Evolutionary conservation across 2,888 invertebrate genomes (phyloP).

Genomic region (Brenthis hecate): DNA sequence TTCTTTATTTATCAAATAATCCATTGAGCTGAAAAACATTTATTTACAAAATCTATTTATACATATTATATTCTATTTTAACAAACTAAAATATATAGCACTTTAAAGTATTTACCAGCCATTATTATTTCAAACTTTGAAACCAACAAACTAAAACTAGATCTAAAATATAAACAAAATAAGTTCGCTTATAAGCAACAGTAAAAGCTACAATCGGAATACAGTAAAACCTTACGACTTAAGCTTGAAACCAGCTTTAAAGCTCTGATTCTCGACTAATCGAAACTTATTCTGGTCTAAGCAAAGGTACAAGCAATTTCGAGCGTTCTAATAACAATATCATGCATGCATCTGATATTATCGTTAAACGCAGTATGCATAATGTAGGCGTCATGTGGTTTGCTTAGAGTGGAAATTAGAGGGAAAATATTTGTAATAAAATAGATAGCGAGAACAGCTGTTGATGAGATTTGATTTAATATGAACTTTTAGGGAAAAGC

Average conservation of each 20-base stretch:
- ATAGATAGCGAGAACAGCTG: constrained; percentile 1
- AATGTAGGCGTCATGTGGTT: constrained; percentile 74
- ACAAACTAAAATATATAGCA: too few species aligned
- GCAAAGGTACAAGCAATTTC: constrained; percentile 5
- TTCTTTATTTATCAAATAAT: too few species aligned
- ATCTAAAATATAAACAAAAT: background rate
- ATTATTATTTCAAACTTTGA: background rate
- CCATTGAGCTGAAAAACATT: too few species aligned
- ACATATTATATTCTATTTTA: too few species aligned
- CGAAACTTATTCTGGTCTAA: background rate
- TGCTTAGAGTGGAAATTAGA: constrained; percentile 46
- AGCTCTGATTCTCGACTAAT: background rate
- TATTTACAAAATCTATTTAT: too few species aligned
- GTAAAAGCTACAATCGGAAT: constrained; percentile 10
- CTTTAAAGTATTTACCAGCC: too few species aligned
- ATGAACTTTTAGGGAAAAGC: background rate
- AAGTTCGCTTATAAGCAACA: background rate
- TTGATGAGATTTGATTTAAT: background rate
- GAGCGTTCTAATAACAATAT: constrained; percentile 38
- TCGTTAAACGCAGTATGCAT: constrained; percentile 73
- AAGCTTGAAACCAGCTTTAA: background rate
- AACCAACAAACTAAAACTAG: background rate
- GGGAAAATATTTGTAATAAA: constrained; percentile 36
- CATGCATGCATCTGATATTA: constrained; percentile 45
- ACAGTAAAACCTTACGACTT: constrained; percentile 7